These are phyloP conservation scores for Meles meles DNA, from an alignment of 2,113 vertebrate species.

Conservation along the genomic window DNA sequence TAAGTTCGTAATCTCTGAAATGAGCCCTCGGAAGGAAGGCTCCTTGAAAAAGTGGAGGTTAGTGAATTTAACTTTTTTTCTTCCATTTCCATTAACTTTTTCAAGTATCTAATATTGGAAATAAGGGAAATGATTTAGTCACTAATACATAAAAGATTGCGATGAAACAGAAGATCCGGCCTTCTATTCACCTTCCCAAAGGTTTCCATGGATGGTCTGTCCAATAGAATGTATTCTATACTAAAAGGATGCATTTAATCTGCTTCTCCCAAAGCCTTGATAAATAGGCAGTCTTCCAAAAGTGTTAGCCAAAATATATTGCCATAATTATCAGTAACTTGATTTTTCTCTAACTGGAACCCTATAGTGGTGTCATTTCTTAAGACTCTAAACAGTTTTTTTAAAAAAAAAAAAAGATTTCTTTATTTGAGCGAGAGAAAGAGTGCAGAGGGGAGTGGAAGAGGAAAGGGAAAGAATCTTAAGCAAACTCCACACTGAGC, in stretches of 20 bases:
- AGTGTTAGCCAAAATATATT: neutral
- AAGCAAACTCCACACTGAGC: neutral
- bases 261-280: neutral
- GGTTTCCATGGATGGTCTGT: neutral
- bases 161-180: neutral
- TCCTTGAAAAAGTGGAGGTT: neutral
- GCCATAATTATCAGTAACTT: neutral
- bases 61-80: neutral
- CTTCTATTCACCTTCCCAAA: neutral
- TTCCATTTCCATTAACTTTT: neutral
- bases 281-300: neutral
- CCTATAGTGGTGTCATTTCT: neutral
- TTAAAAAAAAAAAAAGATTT: neutral
- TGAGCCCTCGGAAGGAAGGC: neutral
- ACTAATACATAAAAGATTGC: neutral
- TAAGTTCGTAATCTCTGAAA: neutral
- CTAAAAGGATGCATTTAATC: neutral
- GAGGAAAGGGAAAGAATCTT: neutral
- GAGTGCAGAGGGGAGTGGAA: neutral
- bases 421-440: neutral
- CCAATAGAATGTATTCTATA: neutral
- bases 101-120: neutral
- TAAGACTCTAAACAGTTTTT: neutral
- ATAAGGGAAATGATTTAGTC: neutral
- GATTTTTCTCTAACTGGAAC: neutral